phyloP scores from a whole-genome alignment of 2,797 vertebrate genomes.

The Octomys mimax region DNA sequence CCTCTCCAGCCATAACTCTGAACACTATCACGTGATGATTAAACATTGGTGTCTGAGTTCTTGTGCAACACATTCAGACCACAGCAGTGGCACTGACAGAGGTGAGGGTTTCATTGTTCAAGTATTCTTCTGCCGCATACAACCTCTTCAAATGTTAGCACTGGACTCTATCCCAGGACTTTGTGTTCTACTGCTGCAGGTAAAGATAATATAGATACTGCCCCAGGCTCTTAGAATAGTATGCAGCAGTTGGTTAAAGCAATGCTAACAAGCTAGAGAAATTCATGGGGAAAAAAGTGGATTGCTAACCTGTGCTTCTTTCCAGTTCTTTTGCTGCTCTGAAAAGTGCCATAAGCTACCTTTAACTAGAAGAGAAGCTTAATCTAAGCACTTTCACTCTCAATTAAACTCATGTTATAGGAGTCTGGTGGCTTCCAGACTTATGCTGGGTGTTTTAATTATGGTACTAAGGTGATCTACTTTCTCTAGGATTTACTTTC shows the following conservation, averaged over 20 bases:
- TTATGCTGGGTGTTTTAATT: background rate
- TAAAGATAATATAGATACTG: background rate
- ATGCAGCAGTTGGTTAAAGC: background rate
- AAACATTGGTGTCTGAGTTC: background rate
- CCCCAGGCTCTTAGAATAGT: background rate
- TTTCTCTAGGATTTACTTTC: background rate
- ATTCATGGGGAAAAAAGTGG: conserved; percentile 2
- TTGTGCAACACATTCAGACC: background rate
- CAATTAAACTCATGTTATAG: background rate
- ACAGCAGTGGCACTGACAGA: background rate
- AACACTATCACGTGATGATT: background rate
- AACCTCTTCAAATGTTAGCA: background rate
- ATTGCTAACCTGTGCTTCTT: background rate
- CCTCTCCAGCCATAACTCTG: background rate
- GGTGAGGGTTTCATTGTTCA: background rate
- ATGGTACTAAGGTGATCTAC: background rate
- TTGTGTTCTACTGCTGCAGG: background rate
- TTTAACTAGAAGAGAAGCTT: background rate
- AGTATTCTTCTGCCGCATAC: background rate
- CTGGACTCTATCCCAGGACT: background rate
- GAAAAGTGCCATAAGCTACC: background rate
- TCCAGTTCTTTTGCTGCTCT: background rate
- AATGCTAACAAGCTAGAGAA: background rate
- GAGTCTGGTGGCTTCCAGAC: background rate
- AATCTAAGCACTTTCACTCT: conserved; percentile 12